A percentile compares a stretch with the other conserved stretches of the same genome.
phyloP scores from a whole-genome alignment of 2,888 invertebrate species.

The Copidosoma aretas region DNA sequence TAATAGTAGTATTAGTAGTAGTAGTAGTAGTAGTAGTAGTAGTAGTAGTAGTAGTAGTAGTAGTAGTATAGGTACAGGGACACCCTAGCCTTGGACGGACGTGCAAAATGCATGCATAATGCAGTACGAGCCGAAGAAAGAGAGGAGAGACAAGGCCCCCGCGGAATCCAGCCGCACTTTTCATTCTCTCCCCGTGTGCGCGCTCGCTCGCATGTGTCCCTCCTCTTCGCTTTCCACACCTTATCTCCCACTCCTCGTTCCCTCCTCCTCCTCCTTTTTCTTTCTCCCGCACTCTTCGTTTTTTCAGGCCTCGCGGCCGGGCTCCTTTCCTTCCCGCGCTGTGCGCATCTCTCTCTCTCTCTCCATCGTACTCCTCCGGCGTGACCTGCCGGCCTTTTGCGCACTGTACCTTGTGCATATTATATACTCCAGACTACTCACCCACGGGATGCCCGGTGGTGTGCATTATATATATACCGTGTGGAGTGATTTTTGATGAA shows the following conservation, averaged over 20 bases:
- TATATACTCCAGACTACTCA: not conserved
- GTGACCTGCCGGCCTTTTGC: too few species aligned
- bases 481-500: too few species aligned
- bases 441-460: not conserved
- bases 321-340: constrained; percentile 10
- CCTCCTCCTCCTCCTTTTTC: not conserved
- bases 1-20: too few species aligned
- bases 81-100: constrained; percentile 19
- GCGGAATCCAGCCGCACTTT: constrained; percentile 26
- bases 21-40: not conserved
- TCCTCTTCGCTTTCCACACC: too few species aligned
- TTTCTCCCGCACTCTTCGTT: constrained; percentile 5
- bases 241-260: not conserved
- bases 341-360: constrained; percentile 19
- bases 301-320: too few species aligned
- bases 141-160: not conserved
- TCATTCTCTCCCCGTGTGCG: constrained; percentile 1
- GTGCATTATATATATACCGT: too few species aligned
- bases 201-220: too few species aligned
- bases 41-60: too few species aligned
- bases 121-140: constrained; percentile 24
- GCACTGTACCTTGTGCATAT: not conserved
- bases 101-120: constrained; percentile 35
- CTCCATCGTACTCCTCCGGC: too few species aligned
- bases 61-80: too few species aligned